A percentile compares a stretch with the other conserved stretches of the same genome.
Evolutionary conservation across 2,113 vertebrate genomes (phyloP).

Genomic region (Sphyrna mokarran): DNA sequence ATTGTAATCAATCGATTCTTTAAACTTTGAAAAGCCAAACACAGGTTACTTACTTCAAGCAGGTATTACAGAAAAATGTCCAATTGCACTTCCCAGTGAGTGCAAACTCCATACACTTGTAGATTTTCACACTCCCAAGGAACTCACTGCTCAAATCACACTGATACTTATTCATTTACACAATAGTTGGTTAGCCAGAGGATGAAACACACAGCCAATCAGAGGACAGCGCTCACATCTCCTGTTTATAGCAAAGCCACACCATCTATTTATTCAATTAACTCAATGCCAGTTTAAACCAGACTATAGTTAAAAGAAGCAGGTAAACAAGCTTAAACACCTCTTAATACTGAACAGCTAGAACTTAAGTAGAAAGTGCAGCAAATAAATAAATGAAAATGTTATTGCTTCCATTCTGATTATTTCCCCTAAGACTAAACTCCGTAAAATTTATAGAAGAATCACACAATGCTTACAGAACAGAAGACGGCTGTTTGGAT

Average conservation of each 20-base stretch:
- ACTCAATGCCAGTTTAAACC: neutral
- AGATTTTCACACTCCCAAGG: neutral
- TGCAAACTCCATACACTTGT: neutral
- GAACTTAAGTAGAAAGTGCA: neutral
- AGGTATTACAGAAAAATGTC: neutral
- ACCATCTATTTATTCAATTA: conserved; percentile 20
- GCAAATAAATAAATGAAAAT: neutral
- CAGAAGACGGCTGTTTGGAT: neutral
- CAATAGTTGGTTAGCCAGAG: neutral
- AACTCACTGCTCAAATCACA: neutral
- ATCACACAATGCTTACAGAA: neutral
- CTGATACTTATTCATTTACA: neutral
- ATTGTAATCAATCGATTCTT: neutral
- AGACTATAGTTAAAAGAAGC: neutral
- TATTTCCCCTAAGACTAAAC: neutral
- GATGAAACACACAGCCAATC: neutral
- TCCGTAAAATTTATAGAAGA: neutral
- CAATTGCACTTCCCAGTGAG: neutral
- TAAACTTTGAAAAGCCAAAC: neutral
- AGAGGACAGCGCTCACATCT: neutral
- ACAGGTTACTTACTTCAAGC: neutral
- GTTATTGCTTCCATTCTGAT: neutral
- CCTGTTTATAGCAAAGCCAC: neutral
- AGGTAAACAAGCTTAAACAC: neutral
- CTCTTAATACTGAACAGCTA: neutral